Base-by-base conservation (phyloP, 2,888 invertebrate species). In the Heteromurus nitidus region DNA sequence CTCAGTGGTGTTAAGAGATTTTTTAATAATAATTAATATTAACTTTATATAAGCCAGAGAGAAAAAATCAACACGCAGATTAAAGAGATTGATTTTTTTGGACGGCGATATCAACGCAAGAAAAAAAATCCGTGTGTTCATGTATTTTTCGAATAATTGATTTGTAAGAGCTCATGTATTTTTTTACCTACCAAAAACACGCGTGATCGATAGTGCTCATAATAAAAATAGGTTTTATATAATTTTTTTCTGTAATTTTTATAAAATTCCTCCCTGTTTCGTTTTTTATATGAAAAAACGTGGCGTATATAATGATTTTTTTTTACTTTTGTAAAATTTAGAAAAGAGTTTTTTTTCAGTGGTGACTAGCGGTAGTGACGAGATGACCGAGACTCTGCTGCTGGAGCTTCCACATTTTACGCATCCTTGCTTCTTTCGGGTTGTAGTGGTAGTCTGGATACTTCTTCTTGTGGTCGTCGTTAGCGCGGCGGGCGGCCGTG, bases 391-490 rank as follows among this genome's bases (percentile, higher is more conserved):
- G 31, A 9, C 7, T 9, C 55, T 64, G 64, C 64, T 87, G 87
- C 47, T 87, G 86, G 64, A 86, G 64, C 70, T 87, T 87, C 84
- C 84, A 86, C 44, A 81, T 81, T 72, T 92, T 92, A 80, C 92
- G 90, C 88, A 92, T 89, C 81, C 92, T 89, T 60, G 92, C 92
- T 88, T 92, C 92, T 87, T 92, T 92, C 53, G 92, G 92, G 88
- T 92, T 92, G 89, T 92, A 92, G 80, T 92, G 92, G 88, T 92
- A 92, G 89, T 92, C 91, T 82, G 92, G 92, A 89, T 92, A 92
- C 88, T 92, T 92, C 87, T 89, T 90, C 88, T 92, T 92, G 88
- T 93, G 92, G 84, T 92, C 92, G 31, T 90, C 90, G 85, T 92
- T 92, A 31, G 92, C 91, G 82, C 90, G 89, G 82, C 91, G 90